Evolutionary conservation across 2,113 vertebrate genomes (phyloP), one percentile per base, ranked within the genome.

Genomic region (Sitta europaea): DNA sequence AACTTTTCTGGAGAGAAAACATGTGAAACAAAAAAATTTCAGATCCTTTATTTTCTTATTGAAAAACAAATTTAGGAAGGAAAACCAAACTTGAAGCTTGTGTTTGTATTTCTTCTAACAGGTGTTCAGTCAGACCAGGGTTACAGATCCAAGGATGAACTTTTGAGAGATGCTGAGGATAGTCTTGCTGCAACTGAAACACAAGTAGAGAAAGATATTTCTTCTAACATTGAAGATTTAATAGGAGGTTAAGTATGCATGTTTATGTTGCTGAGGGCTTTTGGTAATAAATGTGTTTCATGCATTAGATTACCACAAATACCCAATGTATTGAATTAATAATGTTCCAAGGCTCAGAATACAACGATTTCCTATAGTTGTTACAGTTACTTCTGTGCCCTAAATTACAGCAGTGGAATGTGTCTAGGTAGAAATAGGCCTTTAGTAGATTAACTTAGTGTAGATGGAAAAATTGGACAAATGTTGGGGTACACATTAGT

Each of bases 121-220:
- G 98, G 98, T 24, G 97, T 96, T 84, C 99, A 98, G 92, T 99
- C 98, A 78, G 99, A 99, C 96, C 99, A 99, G 88, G 98, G 98
- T 88, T 99, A 98, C 11, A 98, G 98, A 73, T 99, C 98, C 17
- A 99, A 99, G 94, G 99, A 99, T 94, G 99, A 99, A 95, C 96
- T 99, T 33, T 71, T 98, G 96, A 98, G 98, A 96, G 98, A 98
- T 38, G 95, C 96, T 74, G 54, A 87, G 38, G 97, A 98, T 67
- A 71, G 92, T 23, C 92, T 89, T 54, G 98, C 96, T 29, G 21
- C 96, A 63, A 51, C 82, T 45, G 95, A 97, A 83, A 77, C 90
- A 59, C 90, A 68, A 59, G 24, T 12, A 70, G 71, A 92, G 70
- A 88, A 85, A 92, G 96, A 93, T 55, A 33, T 66, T 95, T 96